These are phyloP conservation scores for Holothuria leucospilota DNA, from an alignment of 53 echinoderm and acorn worm genomes.

Conservation along the genomic window DNA sequence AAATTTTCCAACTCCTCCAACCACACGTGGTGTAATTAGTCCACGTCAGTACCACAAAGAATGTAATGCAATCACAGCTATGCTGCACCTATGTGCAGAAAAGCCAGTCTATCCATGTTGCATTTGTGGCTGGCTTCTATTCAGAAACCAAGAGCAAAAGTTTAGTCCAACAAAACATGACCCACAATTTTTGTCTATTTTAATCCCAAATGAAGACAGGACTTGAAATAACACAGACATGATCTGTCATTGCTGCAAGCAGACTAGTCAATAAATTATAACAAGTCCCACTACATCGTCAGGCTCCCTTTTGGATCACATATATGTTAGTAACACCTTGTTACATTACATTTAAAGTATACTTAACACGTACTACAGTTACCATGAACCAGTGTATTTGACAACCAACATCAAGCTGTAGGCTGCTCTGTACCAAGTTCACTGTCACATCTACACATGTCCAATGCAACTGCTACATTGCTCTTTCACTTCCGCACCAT, in stretches of 20 bases:
- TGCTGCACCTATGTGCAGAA: not conserved
- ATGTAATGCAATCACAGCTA: not conserved
- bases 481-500: no score
- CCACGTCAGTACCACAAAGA: not conserved
- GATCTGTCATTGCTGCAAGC: not conserved
- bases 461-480: no score
- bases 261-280: constrained; percentile 10
- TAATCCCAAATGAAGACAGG: not conserved
- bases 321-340: not conserved
- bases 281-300: not conserved
- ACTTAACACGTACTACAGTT: constrained; percentile 29
- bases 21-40: not conserved
- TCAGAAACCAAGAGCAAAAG: constrained; percentile 5
- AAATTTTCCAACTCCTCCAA: no score
- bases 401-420: not conserved
- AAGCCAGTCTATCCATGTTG: constrained; percentile 1
- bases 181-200: not conserved
- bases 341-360: not conserved
- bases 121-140: constrained; percentile 16
- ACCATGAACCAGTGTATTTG: constrained; percentile 22
- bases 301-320: not conserved
- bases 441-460: no score
- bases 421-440: not conserved
- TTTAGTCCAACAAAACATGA: not conserved
- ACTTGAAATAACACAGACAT: not conserved